Percentiles rank a stretch among this genome's conserved stretches.
Conservation (phyloP, 2,888 invertebrate species). For the Halictus ligatus region DNA sequence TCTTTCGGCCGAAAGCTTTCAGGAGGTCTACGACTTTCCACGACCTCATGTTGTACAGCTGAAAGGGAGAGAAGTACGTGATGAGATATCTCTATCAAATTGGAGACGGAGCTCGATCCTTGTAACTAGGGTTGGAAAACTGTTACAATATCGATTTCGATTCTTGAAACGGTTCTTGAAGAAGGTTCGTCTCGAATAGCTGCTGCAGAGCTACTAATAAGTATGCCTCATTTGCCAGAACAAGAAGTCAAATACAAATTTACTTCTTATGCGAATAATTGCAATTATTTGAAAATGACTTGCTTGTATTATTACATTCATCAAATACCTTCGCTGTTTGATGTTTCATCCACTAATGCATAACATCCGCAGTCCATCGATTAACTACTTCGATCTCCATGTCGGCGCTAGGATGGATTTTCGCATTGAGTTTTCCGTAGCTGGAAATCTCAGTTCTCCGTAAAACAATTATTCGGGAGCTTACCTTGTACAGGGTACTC, state of each 20-base stretch:
- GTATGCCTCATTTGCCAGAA: neutral
- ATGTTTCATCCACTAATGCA: neutral
- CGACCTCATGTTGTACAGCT: slow-evolving; percentile 70
- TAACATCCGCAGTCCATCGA: neutral
- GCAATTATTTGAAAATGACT: neutral
- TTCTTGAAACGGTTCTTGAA: neutral
- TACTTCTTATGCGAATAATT: neutral
- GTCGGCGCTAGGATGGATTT: neutral
- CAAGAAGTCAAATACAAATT: neutral
- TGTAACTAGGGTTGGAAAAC: neutral
- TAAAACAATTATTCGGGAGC: neutral
- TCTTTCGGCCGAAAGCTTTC: slow-evolving; percentile 75
- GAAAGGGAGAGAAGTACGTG: slow-evolving; percentile 18
- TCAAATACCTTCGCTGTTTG: neutral
- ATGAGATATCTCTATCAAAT: neutral
- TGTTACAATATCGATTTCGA: neutral
- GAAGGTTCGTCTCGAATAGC: neutral
- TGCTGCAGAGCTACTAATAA: neutral
- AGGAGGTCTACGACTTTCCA: slow-evolving; percentile 62
- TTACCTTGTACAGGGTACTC: slow-evolving; percentile 56
- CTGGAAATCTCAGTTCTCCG: no score
- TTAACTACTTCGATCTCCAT: neutral
- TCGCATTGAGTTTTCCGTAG: neutral
- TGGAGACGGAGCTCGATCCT: neutral
- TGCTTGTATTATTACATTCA: neutral